Conservation (phyloP, 2,888 invertebrate species). For the Lasioglossum villosulum region DNA sequence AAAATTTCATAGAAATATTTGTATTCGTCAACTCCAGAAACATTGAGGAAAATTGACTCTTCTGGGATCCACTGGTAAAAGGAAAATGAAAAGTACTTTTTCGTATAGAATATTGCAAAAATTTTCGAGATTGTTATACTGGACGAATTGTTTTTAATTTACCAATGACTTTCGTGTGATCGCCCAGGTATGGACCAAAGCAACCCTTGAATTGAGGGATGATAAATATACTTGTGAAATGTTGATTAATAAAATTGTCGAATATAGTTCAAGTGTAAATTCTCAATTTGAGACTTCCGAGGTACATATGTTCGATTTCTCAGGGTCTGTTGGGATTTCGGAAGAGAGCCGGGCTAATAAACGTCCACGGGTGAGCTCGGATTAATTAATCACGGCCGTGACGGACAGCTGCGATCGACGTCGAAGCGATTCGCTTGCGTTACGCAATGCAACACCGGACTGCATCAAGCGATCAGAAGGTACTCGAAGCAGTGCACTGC, state of each 20-base stretch:
- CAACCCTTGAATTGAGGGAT: too few species aligned
- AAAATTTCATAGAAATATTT: not conserved
- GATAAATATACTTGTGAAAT: too few species aligned
- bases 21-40: too few species aligned
- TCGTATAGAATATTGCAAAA: too few species aligned
- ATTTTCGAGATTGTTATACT: too few species aligned
- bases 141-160: too few species aligned
- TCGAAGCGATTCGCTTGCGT: constrained; percentile 5
- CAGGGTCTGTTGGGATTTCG: not conserved
- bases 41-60: too few species aligned
- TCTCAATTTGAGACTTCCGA: not conserved
- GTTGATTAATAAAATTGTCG: too few species aligned
- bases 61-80: too few species aligned
- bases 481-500: not conserved
- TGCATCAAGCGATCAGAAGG: not conserved
- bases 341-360: constrained; percentile 16
- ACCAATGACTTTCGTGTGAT: too few species aligned
- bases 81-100: too few species aligned
- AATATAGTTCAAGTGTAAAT: not conserved
- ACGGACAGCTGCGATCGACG: constrained; percentile 29
- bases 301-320: not conserved
- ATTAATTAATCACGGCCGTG: constrained; percentile 40
- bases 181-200: too few species aligned
- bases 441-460: not conserved
- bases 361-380: constrained; percentile 7